These are phyloP conservation scores for Pseudolycoriella hygida DNA, from an alignment of 2,888 invertebrate species.

Conservation along the genomic window DNA sequence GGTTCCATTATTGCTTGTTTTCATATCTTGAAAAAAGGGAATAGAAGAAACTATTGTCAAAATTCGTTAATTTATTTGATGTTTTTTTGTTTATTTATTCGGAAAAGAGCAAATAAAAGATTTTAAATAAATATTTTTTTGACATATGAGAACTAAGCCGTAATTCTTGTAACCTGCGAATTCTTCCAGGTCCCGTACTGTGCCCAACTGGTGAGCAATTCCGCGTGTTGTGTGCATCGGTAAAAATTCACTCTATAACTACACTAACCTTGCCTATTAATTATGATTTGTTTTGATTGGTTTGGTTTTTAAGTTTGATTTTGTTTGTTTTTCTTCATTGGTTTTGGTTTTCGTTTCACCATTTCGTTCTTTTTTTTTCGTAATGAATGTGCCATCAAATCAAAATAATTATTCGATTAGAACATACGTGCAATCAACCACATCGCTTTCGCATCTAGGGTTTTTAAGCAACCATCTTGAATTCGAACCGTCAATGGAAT, in stretches of 20 bases:
- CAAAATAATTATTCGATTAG: too few relatives aligned
- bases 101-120: conserved; percentile 2
- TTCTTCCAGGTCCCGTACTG: conserved; percentile 68
- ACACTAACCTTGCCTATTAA: conserved; percentile 12
- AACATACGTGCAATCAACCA: too few relatives aligned
- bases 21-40: neutral
- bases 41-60: neutral
- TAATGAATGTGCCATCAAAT: too few relatives aligned
- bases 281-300: conserved; percentile 3
- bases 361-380: conserved; percentile 2
- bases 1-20: conserved; percentile 3
- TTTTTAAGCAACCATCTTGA: too few relatives aligned
- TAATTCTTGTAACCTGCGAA: conserved; percentile 11
- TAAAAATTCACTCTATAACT: conserved; percentile 56
- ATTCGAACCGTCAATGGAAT: too few relatives aligned
- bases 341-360: conserved; percentile 4
- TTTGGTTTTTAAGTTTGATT: conserved; percentile 4
- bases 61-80: too few relatives aligned
- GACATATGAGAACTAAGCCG: conserved; percentile 2
- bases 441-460: too few relatives aligned
- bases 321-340: conserved; percentile 3
- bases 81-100: too few relatives aligned
- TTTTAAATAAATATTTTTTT: conserved; percentile 1
- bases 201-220: conserved; percentile 89
- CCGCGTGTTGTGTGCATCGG: conserved; percentile 91